Percentiles rank a stretch among this genome's conserved stretches.
Conservation (phyloP, 2,113 vertebrate species). For the Dendrocopos noguchii region DNA sequence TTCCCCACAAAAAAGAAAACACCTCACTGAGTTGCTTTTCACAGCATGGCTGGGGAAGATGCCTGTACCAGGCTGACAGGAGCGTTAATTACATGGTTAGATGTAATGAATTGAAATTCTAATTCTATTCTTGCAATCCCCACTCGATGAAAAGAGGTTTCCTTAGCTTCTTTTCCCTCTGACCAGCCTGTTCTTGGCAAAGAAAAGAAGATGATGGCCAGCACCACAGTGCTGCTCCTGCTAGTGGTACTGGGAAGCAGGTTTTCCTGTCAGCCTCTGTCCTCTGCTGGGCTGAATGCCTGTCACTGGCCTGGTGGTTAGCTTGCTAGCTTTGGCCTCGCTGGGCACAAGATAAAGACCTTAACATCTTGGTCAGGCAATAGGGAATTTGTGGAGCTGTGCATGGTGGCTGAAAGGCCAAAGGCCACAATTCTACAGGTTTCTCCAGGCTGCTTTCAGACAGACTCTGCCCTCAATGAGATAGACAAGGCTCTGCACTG, state of each 20-base stretch:
- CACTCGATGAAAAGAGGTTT: background rate
- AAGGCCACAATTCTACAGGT: background rate
- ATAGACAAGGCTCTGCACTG: background rate
- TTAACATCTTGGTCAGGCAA: conserved; percentile 42
- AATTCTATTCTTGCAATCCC: conserved; percentile 7
- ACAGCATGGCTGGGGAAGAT: background rate
- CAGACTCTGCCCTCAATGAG: conserved; percentile 30
- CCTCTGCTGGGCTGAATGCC: background rate
- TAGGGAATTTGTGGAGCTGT: background rate
- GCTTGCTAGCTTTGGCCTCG: background rate
- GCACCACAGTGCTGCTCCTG: background rate
- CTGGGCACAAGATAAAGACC: conserved; percentile 38
- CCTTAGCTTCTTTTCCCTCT: background rate
- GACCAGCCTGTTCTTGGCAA: background rate
- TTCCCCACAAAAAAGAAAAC: background rate
- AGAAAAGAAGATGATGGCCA: background rate
- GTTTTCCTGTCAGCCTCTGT: background rate
- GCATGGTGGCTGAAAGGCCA: background rate
- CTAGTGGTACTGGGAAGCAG: background rate
- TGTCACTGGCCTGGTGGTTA: background rate
- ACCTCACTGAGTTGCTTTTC: conserved; percentile 41
- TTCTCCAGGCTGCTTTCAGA: conserved; percentile 40
- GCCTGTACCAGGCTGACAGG: background rate
- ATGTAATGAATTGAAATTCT: conserved; percentile 39
- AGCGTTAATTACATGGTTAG: conserved; percentile 39